Conservation (phyloP, 2,113 vertebrate genomes). For the Calypte anna region DNA sequence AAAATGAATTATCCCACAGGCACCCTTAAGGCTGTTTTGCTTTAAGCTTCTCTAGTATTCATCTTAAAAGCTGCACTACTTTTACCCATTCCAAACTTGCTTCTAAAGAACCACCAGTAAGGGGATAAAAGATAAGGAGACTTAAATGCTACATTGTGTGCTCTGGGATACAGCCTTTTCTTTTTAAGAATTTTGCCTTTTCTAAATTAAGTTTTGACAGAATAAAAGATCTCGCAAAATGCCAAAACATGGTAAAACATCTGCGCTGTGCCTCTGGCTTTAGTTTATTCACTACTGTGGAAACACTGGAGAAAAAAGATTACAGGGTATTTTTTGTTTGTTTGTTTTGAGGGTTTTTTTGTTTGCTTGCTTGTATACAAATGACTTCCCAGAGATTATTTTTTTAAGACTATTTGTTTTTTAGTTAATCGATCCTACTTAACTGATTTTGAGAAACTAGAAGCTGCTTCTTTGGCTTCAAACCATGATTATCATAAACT, state of each 20-base stretch:
- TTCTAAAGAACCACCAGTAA: background rate
- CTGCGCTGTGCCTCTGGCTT: background rate
- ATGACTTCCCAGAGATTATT: background rate
- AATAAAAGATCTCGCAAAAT: background rate
- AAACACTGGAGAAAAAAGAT: background rate
- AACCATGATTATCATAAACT: background rate
- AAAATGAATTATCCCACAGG: conserved; percentile 5
- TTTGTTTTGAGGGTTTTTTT: background rate
- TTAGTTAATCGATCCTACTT: background rate
- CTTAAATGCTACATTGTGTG: background rate
- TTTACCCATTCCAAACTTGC: background rate
- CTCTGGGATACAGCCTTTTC: background rate
- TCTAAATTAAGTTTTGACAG: background rate
- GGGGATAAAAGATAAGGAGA: background rate
- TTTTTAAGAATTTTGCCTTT: background rate
- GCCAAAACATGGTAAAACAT: background rate
- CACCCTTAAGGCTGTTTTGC: conserved; percentile 33
- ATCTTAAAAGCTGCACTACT: background rate
- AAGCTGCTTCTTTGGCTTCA: background rate
- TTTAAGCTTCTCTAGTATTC: conserved; percentile 6
- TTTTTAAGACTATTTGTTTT: background rate
- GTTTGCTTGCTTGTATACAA: background rate
- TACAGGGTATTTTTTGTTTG: background rate
- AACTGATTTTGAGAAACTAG: background rate
- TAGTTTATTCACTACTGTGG: background rate